Evolutionary conservation across 2,797 vertebrate species (phyloP).

Genomic region (Pogonophryne albipinna): DNA sequence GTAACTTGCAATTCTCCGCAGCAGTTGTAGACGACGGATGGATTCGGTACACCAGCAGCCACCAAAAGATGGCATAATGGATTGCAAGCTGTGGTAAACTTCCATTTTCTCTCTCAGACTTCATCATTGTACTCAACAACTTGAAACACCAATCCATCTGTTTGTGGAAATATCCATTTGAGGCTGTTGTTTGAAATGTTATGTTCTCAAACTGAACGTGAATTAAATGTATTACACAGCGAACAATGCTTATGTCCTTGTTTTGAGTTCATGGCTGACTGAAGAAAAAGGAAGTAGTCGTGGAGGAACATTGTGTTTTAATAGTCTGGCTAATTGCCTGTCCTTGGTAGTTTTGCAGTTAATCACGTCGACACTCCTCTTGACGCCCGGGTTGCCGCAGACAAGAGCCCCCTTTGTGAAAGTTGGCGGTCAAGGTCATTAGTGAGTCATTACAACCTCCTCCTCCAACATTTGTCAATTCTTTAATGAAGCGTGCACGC

Average conservation of each 20-base stretch:
- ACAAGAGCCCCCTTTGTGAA: slow-evolving; percentile 31
- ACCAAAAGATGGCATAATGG: not conserved
- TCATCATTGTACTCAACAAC: slow-evolving; percentile 22
- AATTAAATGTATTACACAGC: not conserved
- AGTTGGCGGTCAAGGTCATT: slow-evolving; percentile 72
- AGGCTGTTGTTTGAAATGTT: slow-evolving; percentile 14
- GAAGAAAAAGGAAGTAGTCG: not conserved
- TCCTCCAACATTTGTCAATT: slow-evolving; percentile 61
- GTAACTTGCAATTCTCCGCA: slow-evolving; percentile 23
- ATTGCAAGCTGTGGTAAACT: slow-evolving; percentile 15
- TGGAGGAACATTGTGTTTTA: slow-evolving; percentile 11
- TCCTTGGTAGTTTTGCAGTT: slow-evolving; percentile 48
- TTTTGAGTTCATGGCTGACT: not conserved
- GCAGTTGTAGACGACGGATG: slow-evolving; percentile 27
- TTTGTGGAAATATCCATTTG: slow-evolving; percentile 15
- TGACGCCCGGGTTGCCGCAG: slow-evolving; percentile 21
- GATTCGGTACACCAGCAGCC: slow-evolving; percentile 33
- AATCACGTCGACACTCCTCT: slow-evolving; percentile 44
- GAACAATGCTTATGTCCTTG: slow-evolving; percentile 7
- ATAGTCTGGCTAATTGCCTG: slow-evolving; percentile 26
- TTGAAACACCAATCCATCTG: slow-evolving; percentile 19
- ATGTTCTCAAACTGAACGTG: slow-evolving; percentile 1
- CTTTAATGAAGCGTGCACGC: slow-evolving; percentile 75
- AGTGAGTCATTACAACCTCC: slow-evolving; percentile 57
- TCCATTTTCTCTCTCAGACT: slow-evolving; percentile 25